A percentile compares a stretch with the other conserved stretches of the same genome.
These are phyloP conservation scores for Tetramorium parvispinum DNA, from an alignment of 1,140 invertebrate genomes.

Conservation along the genomic window DNA sequence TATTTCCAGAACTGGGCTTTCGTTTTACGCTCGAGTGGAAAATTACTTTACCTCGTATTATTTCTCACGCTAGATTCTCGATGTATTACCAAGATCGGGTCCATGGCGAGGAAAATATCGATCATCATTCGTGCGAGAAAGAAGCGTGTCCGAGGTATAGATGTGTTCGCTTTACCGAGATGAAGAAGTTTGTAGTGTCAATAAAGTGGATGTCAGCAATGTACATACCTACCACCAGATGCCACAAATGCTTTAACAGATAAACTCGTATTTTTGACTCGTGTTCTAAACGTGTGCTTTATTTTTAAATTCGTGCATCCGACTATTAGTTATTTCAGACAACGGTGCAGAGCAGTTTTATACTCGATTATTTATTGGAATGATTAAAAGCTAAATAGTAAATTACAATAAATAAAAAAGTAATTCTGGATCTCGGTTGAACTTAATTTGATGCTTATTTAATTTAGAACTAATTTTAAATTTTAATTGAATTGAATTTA, in stretches of 20 bases:
- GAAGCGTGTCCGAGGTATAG: constrained; percentile 47
- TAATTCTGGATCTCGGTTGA: background rate
- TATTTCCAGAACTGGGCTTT: background rate
- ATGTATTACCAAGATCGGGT: background rate
- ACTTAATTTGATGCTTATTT: background rate
- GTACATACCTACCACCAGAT: background rate
- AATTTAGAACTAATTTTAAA: background rate
- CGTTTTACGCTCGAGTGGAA: constrained; percentile 39
- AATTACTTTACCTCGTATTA: constrained; percentile 46
- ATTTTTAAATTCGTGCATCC: background rate
- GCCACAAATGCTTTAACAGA: background rate
- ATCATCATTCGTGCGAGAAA: constrained; percentile 65
- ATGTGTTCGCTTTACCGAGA: constrained; percentile 47
- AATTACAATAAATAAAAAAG: background rate
- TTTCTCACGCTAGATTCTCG: constrained; percentile 32
- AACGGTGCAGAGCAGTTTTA: background rate
- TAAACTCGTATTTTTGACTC: background rate
- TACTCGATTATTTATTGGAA: background rate
- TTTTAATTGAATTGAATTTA: background rate
- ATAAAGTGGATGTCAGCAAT: constrained; percentile 69
- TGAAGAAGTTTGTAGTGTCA: constrained; percentile 74
- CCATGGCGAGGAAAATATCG: constrained; percentile 43
- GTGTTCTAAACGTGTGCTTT: background rate
- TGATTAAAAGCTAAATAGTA: background rate
- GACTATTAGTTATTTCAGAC: background rate